Base-by-base conservation (phyloP, 2,113 vertebrate genomes). In the Epinephelus moara region DNA sequence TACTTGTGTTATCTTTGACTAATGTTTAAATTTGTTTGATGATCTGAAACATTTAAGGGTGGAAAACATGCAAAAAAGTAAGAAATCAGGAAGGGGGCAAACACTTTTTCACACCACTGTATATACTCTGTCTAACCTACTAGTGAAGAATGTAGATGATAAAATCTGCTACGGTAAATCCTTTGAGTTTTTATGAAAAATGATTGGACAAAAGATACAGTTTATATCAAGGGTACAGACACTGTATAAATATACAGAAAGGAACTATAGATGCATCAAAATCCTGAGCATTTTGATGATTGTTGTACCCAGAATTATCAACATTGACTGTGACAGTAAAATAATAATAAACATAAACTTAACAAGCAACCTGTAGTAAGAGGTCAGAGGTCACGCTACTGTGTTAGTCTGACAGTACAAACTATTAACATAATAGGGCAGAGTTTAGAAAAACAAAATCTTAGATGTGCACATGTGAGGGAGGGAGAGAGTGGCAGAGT, bases 401-500 rank as follows among this genome's bases (percentile, higher is more conserved):
- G 8, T 25, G 42, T 42, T 10, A 25, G 19, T 45, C 63, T 27
- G 42, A 47, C 23, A 17, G 21, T 11, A n/a, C 15, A 23, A 56
- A 55, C 21, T 23, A 2, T 18, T 40, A 4, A 42, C 5, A 23
- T 40, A 3, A 70, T 17, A 10, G 23, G 3, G 27, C 13, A 52
- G 18, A 52, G 45, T 1, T 68, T 2, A 3, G 12, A n/a, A 64
- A 40, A 62, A 40, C 6, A 8, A 64, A 2, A 14, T 69, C 33
- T 14, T n/a, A 37, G 30, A 63, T 74, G 85, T 82, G 78, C 62
- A 56, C 70, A 57, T 68, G 72, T 71, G 85, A 67, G 85, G 23
- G 82, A 78, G 42, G 25, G 42, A 82, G 66, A 53, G 37, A 71
- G n/a, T n/a, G 49, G 67, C 40, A 75, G 68, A 23, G 53, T 78